These are phyloP conservation scores for Drosophila anomalata DNA, from an alignment of 2,888 invertebrate genomes.

Conservation along the genomic window DNA sequence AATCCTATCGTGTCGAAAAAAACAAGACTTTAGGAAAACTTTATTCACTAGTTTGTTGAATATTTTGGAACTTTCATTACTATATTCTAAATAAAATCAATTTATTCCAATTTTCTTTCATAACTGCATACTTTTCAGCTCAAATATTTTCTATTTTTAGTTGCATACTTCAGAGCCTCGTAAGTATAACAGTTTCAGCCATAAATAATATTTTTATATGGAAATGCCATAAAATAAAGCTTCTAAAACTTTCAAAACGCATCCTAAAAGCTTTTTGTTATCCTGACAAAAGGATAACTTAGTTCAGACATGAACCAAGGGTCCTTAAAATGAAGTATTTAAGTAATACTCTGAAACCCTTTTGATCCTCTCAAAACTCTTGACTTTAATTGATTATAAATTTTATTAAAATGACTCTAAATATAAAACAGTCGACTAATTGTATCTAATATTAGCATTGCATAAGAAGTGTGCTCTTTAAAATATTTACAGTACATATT, in stretches of 20 bases:
- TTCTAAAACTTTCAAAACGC: not conserved
- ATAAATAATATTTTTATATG: too few species aligned
- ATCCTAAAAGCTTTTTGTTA: not conserved
- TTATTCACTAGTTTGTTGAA: too few species aligned
- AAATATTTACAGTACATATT: constrained; percentile 24
- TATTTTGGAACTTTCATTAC: too few species aligned
- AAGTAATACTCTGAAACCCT: too few species aligned
- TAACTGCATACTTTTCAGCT: constrained; percentile 1
- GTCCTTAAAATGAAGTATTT: too few species aligned
- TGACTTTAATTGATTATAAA: constrained; percentile 19
- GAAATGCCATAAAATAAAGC: not conserved
- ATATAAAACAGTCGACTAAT: constrained; percentile 64
- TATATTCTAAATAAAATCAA: too few species aligned
- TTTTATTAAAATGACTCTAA: constrained; percentile 61
- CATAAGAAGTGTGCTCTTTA: constrained; percentile 19
- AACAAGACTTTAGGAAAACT: too few species aligned
- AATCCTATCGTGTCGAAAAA: too few species aligned
- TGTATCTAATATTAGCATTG: constrained; percentile 33
- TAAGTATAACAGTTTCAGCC: constrained; percentile 1
- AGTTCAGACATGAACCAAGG: not conserved
- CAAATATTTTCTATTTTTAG: not conserved
- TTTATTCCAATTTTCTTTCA: not conserved
- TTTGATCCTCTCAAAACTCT: too few species aligned
- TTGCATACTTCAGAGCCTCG: constrained; percentile 6
- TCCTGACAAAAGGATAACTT: constrained; percentile 1